Conservation (phyloP, 2,888 invertebrate species). For the Herminia tarsipennalis region DNA sequence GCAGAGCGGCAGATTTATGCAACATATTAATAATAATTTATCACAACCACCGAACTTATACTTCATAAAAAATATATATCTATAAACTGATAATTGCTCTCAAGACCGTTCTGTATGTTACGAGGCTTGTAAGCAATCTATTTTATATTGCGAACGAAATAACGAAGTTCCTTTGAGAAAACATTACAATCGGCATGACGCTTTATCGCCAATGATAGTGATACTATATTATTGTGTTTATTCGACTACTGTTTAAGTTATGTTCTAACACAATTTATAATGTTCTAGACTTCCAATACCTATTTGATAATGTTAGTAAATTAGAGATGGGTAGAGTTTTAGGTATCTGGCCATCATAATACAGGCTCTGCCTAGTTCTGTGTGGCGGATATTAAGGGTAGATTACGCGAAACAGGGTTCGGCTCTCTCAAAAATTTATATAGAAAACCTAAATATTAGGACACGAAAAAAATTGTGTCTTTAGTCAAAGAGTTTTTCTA, state of each 20-base stretch:
- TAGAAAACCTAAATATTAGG: too few species aligned
- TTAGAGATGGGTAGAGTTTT: too few species aligned
- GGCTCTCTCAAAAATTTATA: too few species aligned
- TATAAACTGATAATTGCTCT: conserved; percentile 37
- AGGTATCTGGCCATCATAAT: too few species aligned
- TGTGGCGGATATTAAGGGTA: too few species aligned
- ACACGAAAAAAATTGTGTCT: too few species aligned
- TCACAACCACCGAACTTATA: conserved; percentile 32
- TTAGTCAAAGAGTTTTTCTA: too few species aligned
- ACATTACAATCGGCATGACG: conserved; percentile 59
- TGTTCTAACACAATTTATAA: conserved; percentile 14
- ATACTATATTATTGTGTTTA: conserved; percentile 40
- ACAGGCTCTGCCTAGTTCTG: too few species aligned
- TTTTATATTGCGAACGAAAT: conserved; percentile 33
- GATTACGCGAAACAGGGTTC: too few species aligned
- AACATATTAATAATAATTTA: conserved; percentile 58
- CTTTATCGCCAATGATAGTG: conserved; percentile 57
- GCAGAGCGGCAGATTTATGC: conserved; percentile 65
- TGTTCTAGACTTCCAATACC: too few species aligned
- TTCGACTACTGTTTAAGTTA: conserved; percentile 10
- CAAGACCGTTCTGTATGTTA: conserved; percentile 53
- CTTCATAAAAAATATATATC: conserved; percentile 39
- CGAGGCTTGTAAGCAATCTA: conserved; percentile 57
- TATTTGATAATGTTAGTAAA: too few species aligned
- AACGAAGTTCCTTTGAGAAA: conserved; percentile 59